Percentiles rank a stretch among this genome's conserved stretches.
Conservation (phyloP, 2,113 vertebrate genomes). For the Microtus ochrogaster region DNA sequence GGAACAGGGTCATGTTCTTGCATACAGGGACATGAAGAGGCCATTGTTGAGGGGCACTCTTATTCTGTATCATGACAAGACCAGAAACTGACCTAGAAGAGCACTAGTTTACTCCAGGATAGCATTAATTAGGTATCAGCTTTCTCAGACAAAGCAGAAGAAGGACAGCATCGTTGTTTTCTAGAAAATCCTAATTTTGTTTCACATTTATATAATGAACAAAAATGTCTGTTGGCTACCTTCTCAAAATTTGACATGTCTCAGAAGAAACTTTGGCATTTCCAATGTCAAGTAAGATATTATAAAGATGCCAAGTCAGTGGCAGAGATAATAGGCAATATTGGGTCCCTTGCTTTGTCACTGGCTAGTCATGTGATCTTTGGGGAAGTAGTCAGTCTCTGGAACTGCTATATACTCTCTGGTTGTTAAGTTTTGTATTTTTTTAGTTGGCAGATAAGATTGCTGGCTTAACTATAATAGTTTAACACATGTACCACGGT, state of each 20-base stretch:
- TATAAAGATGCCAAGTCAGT: neutral
- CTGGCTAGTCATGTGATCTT: neutral
- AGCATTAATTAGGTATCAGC: neutral
- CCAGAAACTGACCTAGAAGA: neutral
- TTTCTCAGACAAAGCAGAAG: neutral
- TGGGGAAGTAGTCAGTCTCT: neutral
- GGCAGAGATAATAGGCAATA: neutral
- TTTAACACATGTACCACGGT: neutral
- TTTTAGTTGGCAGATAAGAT: neutral
- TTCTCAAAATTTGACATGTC: neutral
- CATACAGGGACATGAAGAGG: neutral
- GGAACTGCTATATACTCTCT: neutral
- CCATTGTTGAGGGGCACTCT: neutral
- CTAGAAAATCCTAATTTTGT: neutral
- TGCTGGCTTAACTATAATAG: neutral
- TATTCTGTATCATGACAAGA: neutral
- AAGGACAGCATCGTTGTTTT: neutral
- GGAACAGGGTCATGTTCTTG: neutral
- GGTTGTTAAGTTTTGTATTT: neutral
- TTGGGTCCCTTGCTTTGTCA: neutral
- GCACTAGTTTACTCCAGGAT: neutral
- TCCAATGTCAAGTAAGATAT: neutral
- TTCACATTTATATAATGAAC: slow-evolving; percentile 21
- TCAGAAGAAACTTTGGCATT: slow-evolving; percentile 9
- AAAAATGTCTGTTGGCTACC: neutral